Evolutionary conservation across 37 sponge, comb jelly and placozoan genomes (phyloP), one percentile per base, ranked within the genome.

Genomic region (Halichondria panicea): DNA sequence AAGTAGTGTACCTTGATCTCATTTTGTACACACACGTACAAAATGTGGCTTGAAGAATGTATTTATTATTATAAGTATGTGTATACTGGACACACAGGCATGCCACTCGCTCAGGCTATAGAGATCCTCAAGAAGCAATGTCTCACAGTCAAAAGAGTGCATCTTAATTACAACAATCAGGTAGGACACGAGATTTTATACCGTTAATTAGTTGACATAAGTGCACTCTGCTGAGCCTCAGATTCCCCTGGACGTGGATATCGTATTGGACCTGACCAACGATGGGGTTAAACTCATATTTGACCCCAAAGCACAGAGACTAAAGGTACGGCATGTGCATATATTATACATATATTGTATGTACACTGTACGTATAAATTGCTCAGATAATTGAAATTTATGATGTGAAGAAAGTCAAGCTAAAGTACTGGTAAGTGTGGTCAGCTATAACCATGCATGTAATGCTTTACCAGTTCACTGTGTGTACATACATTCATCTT

Each of bases 311-410:
- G 65, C 76, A 3, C 99, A 98, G 78, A 61, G 96, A 57, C 81
- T 98, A 2, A 97, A 93, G 80, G 95, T 90, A 32, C 6, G 58
- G 11, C 4, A 34, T 21, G 39, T 32, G 45, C 3, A 21, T 43
- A n/a, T 25, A 68, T 11, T 11, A 9, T 66, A 22, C 8, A 54
- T 7, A 4, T 33, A 71, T 12, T 31, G 1, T 21, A 31, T 71
- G 12, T 2, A 58, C 52, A 48, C 13, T 11, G 15, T 48, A 18
- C 11, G 15, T 48, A 48, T 15, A 15, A 48, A 48, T 21, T 12
- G 32, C 31, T 12, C 68, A 90, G 89, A 76, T 94, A 34, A 97
- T 97, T 34, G 92, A 92, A 36, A 78, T 97, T 1, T 94, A 97
- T 62, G 89, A 94, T 60, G 43, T 92, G 66, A 78, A 67, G 18